phyloP scores from a whole-genome alignment of 2,888 invertebrate species.

The Coremacera marginata region DNA sequence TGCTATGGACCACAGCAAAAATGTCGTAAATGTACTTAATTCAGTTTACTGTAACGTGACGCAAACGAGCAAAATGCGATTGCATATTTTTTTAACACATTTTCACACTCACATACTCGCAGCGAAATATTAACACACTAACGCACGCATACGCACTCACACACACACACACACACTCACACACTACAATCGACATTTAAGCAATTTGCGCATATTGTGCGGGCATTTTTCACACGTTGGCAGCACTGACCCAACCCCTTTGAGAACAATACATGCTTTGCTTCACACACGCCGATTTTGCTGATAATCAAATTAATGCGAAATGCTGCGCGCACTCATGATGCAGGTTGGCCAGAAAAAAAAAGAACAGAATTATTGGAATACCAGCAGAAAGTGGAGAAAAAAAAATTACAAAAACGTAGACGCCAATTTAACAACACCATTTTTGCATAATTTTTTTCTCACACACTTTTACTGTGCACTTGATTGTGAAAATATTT shows the following conservation, averaged over 20 bases:
- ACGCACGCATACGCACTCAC: too few relatives aligned
- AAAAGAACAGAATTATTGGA: not conserved
- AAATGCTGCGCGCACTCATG: not conserved
- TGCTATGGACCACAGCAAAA: not conserved
- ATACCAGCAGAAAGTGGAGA: not conserved
- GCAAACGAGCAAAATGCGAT: not conserved
- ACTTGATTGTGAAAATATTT: not conserved
- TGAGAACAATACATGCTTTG: not conserved
- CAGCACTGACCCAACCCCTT: conserved; percentile 5
- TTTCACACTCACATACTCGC: not conserved
- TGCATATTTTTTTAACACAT: not conserved
- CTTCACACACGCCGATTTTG: not conserved
- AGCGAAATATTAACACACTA: not conserved
- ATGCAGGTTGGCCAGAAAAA: not conserved
- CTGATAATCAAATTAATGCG: conserved; percentile 23
- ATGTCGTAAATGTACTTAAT: conserved; percentile 18
- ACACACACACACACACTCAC: not conserved
- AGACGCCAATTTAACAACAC: not conserved
- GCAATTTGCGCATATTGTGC: conserved; percentile 19
- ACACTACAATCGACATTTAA: not conserved
- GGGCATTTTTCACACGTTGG: conserved; percentile 2
- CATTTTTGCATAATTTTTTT: not conserved
- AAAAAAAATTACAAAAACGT: not conserved
- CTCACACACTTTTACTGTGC: not conserved
- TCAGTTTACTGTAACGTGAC: conserved; percentile 23